Conservation (phyloP, 2,888 invertebrate genomes). For the Isotomurus palustris region DNA sequence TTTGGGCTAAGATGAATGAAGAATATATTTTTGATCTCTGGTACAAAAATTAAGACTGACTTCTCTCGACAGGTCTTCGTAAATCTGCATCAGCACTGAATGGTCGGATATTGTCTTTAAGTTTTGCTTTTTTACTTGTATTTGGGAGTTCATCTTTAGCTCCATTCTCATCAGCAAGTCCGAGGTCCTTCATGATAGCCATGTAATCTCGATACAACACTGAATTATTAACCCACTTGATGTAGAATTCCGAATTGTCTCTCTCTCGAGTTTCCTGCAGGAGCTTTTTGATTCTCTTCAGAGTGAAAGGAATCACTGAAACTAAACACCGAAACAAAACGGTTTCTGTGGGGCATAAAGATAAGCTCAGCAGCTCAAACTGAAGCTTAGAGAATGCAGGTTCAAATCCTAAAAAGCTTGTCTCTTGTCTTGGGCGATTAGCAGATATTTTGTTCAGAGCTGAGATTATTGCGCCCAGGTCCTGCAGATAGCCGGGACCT, state of each 20-base stretch:
- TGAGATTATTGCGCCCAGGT: slow-evolving; percentile 27
- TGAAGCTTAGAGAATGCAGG: slow-evolving; percentile 33
- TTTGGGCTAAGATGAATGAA: too few species aligned
- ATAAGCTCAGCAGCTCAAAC: slow-evolving; percentile 33
- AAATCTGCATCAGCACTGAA: neutral
- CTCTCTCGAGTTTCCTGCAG: slow-evolving; percentile 15
- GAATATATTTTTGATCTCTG: too few species aligned
- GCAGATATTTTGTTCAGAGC: slow-evolving; percentile 30
- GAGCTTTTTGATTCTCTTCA: slow-evolving; percentile 6
- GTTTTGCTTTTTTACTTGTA: neutral
- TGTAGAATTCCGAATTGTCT: slow-evolving; percentile 7
- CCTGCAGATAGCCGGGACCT: slow-evolving; percentile 20
- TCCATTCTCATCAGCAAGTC: slow-evolving; percentile 28
- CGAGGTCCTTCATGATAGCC: slow-evolving; percentile 29
- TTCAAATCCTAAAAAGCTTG: slow-evolving; percentile 27
- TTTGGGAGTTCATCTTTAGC: slow-evolving; percentile 12
- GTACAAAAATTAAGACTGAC: too few species aligned
- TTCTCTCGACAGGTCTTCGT: too few species aligned
- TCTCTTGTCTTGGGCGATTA: slow-evolving; percentile 12
- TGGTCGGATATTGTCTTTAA: neutral
- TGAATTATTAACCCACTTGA: slow-evolving; percentile 42
- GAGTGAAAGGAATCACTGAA: slow-evolving; percentile 22
- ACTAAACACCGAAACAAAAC: slow-evolving; percentile 30
- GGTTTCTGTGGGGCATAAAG: slow-evolving; percentile 29
- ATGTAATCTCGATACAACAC: slow-evolving; percentile 36